Evolutionary conservation across 2,888 invertebrate species (phyloP).

Genomic region (Pterostichus madidus): DNA sequence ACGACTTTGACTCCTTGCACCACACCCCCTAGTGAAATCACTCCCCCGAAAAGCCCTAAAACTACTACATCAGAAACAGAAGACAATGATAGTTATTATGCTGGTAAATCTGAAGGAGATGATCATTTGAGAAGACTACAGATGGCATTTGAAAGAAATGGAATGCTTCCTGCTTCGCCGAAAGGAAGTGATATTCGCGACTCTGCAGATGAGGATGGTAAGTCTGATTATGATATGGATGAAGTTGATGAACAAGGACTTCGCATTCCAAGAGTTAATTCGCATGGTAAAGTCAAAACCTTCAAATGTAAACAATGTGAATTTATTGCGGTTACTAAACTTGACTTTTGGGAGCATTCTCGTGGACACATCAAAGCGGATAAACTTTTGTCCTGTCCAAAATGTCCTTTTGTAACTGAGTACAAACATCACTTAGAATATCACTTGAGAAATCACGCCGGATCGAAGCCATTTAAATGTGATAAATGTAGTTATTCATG

Average conservation of each 20-base stretch:
- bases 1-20: slow-evolving; percentile 69
- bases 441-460: slow-evolving; percentile 95
- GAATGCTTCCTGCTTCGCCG: slow-evolving; percentile 70
- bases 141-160: slow-evolving; percentile 74
- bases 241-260: slow-evolving; percentile 82
- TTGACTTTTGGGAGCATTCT: slow-evolving; percentile 96
- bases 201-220: slow-evolving; percentile 77
- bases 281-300: slow-evolving; percentile 91
- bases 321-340: slow-evolving; percentile 90
- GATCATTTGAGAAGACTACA: slow-evolving; percentile 75
- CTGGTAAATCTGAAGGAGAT: slow-evolving; percentile 33
- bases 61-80: slow-evolving; percentile 74
- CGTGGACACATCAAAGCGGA: slow-evolving; percentile 95
- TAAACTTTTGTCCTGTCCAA: slow-evolving; percentile 92
- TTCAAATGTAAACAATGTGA: slow-evolving; percentile 96
- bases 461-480: slow-evolving; percentile 97
- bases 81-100: slow-evolving; percentile 69
- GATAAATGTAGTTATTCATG: slow-evolving; percentile 93
- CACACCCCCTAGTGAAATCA: slow-evolving; percentile 67
- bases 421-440: slow-evolving; percentile 99
- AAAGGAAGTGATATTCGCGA: slow-evolving; percentile 70
- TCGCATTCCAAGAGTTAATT: slow-evolving; percentile 83
- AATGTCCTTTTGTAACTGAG: slow-evolving; percentile 98
- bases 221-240: slow-evolving; percentile 77
- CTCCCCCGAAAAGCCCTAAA: slow-evolving; percentile 69